Percentiles rank a stretch among this genome's conserved stretches.
Evolutionary conservation across 2,888 invertebrate species (phyloP).

Genomic region (Omphaloscelis lunosa): DNA sequence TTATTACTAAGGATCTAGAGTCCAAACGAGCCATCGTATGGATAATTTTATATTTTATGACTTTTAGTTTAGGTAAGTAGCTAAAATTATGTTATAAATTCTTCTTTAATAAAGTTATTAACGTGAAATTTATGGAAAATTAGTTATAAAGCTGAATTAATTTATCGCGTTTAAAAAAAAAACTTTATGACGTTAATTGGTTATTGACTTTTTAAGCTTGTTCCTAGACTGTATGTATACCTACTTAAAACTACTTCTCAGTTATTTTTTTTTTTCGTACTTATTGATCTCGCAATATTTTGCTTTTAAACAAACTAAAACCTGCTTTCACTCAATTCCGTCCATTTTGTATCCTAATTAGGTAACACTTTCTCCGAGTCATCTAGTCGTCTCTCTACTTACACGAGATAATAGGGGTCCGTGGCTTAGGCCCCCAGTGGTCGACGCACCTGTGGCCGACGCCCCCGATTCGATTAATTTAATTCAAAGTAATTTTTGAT

Average conservation of each 20-base stretch:
- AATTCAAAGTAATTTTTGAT: no score
- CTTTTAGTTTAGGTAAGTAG: slow-evolving; percentile 6
- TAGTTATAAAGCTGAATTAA: slow-evolving; percentile 3
- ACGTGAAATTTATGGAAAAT: slow-evolving; percentile 41
- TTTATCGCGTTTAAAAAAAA: slow-evolving; percentile 2
- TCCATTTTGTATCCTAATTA: background rate
- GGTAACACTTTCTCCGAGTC: background rate
- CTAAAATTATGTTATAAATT: slow-evolving; percentile 45
- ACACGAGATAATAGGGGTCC: background rate
- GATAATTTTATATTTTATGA: slow-evolving; percentile 31
- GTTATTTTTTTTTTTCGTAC: background rate
- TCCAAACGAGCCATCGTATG: slow-evolving; percentile 6
- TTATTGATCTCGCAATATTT: background rate
- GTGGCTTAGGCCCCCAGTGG: no score
- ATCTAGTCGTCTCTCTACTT: background rate
- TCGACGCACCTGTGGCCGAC: no score
- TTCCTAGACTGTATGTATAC: background rate
- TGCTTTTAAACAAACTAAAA: background rate
- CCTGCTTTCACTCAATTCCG: background rate
- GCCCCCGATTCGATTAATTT: no score
- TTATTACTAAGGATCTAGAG: slow-evolving; percentile 24
- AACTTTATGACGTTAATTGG: slow-evolving; percentile 6
- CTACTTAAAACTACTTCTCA: background rate
- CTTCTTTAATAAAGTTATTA: slow-evolving; percentile 48
- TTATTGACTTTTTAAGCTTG: background rate